Base-by-base conservation (phyloP, 1,140 invertebrate species). In the Hylyphantes graminicola region DNA sequence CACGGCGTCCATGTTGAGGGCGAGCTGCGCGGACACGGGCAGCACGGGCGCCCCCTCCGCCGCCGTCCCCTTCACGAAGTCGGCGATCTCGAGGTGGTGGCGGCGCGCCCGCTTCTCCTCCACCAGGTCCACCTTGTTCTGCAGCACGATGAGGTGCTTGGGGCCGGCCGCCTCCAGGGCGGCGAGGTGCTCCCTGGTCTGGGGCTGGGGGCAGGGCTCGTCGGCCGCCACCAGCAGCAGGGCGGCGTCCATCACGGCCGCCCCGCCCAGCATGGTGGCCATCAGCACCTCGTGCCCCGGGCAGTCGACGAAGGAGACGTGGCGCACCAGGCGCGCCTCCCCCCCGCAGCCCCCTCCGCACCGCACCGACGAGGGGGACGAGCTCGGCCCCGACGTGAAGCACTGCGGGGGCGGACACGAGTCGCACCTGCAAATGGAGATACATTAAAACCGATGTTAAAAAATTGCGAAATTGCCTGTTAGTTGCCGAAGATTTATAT, bases 231-330 rank as follows among this genome's bases (percentile, higher is more conserved):
- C 19, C 89, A 89, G 85, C 15, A 70, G 91, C 70, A 99, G 91
- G 15, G 97, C 97, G 65, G 98, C 98, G 89, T 99, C 98, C 98
- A 99, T 99, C 55, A 99, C 97, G 87, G 98, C 98, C 64, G 98
- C 98, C 86, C 98, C 98, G 94, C 99, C 99, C 90, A 99, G 93
- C 98, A 99, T 99, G 87, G 98, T 99, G 13, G 98, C 98, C 98
- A 99, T 99, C 91, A 99, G 96, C 93, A 99, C 99, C 92, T 99
- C 98, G 94, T 99, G 98, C 90, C 98, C 98, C 87, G 98, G 98
- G 88, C 98, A 99, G 91, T 99, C 98, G 0, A 99, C 98, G 90
- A 99, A 99, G 57, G 97, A 99, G 2, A 99, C 97, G 91, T 99
- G 98, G 72, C 97, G 88, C 9, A 88, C 85, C 11, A 91, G 86